phyloP scores from a whole-genome alignment of 1,140 invertebrate genomes.

The Magallana angulata region DNA sequence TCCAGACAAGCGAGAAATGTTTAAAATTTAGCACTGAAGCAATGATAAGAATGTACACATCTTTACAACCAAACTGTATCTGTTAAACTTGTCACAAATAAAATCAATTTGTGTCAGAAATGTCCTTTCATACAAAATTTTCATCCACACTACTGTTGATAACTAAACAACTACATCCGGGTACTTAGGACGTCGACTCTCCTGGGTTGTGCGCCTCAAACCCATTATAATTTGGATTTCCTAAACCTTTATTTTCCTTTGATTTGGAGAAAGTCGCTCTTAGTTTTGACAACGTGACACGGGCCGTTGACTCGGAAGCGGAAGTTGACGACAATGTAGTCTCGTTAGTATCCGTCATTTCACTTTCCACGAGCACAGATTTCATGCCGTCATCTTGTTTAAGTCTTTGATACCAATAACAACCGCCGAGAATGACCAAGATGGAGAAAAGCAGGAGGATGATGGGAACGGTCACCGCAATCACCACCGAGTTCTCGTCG shows the following conservation, averaged over 20 bases:
- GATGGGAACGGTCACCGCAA: conserved; percentile 53
- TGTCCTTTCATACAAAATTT: conserved; percentile 9
- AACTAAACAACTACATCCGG: neutral
- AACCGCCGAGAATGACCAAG: conserved; percentile 41
- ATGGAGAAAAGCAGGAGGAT: conserved; percentile 46
- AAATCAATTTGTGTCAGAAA: conserved; percentile 4
- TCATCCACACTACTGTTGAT: neutral
- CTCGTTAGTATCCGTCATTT: conserved; percentile 47
- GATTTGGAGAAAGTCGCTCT: conserved; percentile 59
- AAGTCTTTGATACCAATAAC: conserved; percentile 48
- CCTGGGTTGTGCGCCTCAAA: conserved; percentile 1
- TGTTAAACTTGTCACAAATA: neutral
- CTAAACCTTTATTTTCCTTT: conserved; percentile 51
- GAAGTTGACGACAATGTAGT: conserved; percentile 9
- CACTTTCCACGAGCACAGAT: conserved; percentile 54
- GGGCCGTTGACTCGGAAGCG: conserved; percentile 34
- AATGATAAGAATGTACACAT: conserved; percentile 17
- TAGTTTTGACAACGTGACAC: conserved; percentile 56
- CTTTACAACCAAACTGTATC: neutral
- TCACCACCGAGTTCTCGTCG: conserved; percentile 25
- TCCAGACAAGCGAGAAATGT: conserved; percentile 7
- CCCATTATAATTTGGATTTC: conserved; percentile 57
- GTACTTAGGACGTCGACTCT: neutral
- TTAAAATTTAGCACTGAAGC: neutral
- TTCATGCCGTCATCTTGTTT: conserved; percentile 44